Conservation (phyloP, 2,113 vertebrate species). For the Myotis lucifugus region DNA sequence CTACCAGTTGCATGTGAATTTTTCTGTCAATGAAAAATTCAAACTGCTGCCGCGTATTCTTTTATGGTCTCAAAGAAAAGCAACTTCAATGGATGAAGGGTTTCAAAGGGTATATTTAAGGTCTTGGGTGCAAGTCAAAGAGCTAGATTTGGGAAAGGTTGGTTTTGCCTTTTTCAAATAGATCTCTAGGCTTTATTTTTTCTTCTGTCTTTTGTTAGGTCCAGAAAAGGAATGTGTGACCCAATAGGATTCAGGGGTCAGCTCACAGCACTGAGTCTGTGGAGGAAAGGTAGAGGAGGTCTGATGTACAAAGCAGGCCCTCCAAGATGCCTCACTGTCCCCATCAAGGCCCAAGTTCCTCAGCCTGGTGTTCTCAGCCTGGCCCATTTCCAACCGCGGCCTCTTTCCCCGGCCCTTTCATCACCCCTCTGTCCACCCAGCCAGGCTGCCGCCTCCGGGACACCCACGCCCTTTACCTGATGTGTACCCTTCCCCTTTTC, state of each 20-base stretch:
- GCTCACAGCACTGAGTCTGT: neutral
- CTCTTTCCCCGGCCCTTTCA: neutral
- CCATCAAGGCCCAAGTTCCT: neutral
- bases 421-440: neutral
- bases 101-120: conserved; percentile 59
- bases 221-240: neutral
- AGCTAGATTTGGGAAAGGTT: conserved; percentile 28
- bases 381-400: neutral
- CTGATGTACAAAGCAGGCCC: neutral
- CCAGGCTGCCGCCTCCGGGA: neutral
- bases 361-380: neutral
- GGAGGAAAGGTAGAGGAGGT: neutral
- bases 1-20: conserved; percentile 37
- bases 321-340: neutral
- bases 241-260: neutral
- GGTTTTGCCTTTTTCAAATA: conserved; percentile 20
- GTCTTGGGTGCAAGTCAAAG: conserved; percentile 52
- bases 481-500: neutral
- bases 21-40: conserved; percentile 34
- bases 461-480: neutral
- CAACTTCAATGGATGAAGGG: conserved; percentile 43
- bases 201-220: conserved; percentile 4
- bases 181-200: conserved; percentile 35
- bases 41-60: neutral
- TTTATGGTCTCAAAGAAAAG: conserved; percentile 66